A percentile compares a stretch with the other conserved stretches of the same genome.
Evolutionary conservation across 92 coral and sea anemone genomes (phyloP).

Genomic region (Parazoanthus atlanticus): DNA sequence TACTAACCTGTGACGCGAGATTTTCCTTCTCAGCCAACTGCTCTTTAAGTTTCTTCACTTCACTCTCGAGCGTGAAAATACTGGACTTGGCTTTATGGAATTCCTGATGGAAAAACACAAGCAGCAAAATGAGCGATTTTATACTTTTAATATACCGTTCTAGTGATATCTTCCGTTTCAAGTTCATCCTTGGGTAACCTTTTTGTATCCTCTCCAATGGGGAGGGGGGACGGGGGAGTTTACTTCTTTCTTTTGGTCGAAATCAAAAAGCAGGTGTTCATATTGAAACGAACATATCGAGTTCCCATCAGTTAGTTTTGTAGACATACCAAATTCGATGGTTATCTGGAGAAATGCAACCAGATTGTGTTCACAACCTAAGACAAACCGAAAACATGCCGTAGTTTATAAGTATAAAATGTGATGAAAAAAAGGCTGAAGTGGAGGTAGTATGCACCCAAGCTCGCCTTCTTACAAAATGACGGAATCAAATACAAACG

Average conservation of each 20-base stretch:
- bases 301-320: too few species aligned
- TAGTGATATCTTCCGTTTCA: not conserved
- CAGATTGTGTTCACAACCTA: too few species aligned
- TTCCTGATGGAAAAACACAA: conserved; percentile 52
- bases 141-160: not conserved
- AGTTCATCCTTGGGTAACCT: not conserved
- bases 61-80: conserved; percentile 79
- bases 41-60: conserved; percentile 65
- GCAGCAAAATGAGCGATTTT: not conserved
- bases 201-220: not conserved
- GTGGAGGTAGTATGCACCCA: too few species aligned
- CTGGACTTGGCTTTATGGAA: conserved; percentile 66
- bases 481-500: not conserved
- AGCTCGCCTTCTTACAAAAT: too few species aligned
- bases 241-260: too few species aligned
- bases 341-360: too few species aligned
- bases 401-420: too few species aligned
- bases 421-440: too few species aligned
- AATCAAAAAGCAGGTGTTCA: too few species aligned
- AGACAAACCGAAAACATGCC: too few species aligned
- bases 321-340: not conserved
- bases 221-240: not conserved
- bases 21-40: conserved; percentile 75
- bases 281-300: too few species aligned
- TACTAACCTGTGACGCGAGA: conserved; percentile 65